Base-by-base conservation (phyloP, 2,888 invertebrate species). In the Caenorhabditis uteleia region DNA sequence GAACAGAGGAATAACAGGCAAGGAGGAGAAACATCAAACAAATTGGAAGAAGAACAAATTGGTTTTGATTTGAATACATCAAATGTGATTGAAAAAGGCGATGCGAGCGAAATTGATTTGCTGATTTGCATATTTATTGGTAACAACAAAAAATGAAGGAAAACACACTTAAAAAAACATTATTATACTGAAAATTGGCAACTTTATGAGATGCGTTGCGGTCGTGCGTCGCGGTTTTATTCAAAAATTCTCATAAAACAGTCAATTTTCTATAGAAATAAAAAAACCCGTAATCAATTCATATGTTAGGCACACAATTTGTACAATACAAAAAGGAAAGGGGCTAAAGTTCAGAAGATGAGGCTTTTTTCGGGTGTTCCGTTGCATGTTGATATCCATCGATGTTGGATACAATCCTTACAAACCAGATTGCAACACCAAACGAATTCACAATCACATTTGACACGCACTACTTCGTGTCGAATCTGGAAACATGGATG, bases 391-490 rank as follows among this genome's bases (percentile, higher is more conserved):
- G 80, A 80, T n/a, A 82, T 73, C 77, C 77, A 80, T 20, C 74
- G 74, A 46, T 78, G 78, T 47, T 75, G 73, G 12, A 77, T 59
- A 61, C 84, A 84, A 40, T 79, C 78, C 45, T 83, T 76, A 69
- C 85, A 85, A 31, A 78, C 70, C 31, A 85, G 77, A 44, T 82
- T 70, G 67, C 84, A 85, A 54, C 83, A 85, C 84, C 85, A 85
- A n/a, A 84, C 77, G 59, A 85, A 84, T 49, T 82, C 80, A 73
- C 85, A 85, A 38, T 83, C 75, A 58, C 83, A 83, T 58, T 83
- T 81, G 54, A 83, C 81, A 20, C 70, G 62, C 5, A 78, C 71
- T 16, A 77, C 77, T 65, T 69, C 77, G 60, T 65, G 86, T 83
- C 78, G 85, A 84, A 79, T 77, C 79, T 77, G 60, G n/a, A n/a